These are phyloP conservation scores for Pollachius pollachius DNA, from an alignment of 2,113 vertebrate genomes.

Conservation along the genomic window DNA sequence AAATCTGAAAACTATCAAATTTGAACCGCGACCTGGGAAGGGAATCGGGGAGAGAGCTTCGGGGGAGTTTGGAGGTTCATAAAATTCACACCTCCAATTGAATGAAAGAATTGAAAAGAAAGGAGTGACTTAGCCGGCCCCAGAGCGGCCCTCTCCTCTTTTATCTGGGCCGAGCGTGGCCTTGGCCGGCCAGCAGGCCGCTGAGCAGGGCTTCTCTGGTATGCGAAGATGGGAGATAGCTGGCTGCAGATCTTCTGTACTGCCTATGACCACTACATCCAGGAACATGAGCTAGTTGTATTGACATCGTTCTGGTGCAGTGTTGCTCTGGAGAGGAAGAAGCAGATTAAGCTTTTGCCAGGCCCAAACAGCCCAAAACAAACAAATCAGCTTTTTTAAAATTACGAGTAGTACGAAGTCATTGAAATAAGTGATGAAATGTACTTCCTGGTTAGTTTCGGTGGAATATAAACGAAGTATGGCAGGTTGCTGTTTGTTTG, in stretches of 20 bases:
- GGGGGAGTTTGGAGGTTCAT: neutral
- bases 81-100: neutral
- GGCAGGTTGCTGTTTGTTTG: conserved; percentile 48
- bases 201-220: conserved; percentile 43
- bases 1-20: neutral
- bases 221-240: conserved; percentile 54
- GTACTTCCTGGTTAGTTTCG: conserved; percentile 30
- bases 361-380: conserved; percentile 47
- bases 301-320: conserved; percentile 24
- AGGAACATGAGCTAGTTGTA: conserved; percentile 11
- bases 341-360: conserved; percentile 50
- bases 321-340: conserved; percentile 47
- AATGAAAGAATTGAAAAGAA: neutral
- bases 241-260: conserved; percentile 48
- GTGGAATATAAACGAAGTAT: conserved; percentile 43
- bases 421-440: conserved; percentile 55
- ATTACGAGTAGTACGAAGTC: conserved; percentile 37
- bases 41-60: neutral
- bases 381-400: conserved; percentile 45
- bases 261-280: conserved; percentile 42
- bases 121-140: neutral
- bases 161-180: conserved; percentile 48
- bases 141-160: conserved; percentile 21
- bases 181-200: conserved; percentile 55
- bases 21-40: neutral